A percentile compares a stretch with the other conserved stretches of the same genome.
Evolutionary conservation across 2,888 invertebrate species (phyloP).

Genomic region (Thysanoteuthis rhombus): DNA sequence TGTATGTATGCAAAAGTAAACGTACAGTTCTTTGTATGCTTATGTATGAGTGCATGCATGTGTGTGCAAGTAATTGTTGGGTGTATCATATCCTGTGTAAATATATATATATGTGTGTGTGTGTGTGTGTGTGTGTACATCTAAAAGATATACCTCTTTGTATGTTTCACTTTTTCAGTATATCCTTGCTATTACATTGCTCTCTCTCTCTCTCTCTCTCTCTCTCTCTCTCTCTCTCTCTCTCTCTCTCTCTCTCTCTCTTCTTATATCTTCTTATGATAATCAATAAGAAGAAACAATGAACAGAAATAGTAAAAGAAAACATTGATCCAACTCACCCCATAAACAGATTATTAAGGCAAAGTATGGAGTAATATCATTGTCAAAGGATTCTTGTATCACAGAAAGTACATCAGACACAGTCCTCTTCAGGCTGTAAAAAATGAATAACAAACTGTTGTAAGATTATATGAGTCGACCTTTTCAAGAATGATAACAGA

Average conservation of each 20-base stretch:
- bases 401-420: conserved; percentile 55
- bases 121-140: too few species aligned
- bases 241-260: background rate
- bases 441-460: background rate
- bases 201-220: background rate
- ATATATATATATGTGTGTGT: too few species aligned
- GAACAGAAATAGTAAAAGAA: background rate
- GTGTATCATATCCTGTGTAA: too few species aligned
- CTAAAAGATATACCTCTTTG: too few species aligned
- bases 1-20: background rate
- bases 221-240: background rate
- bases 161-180: too few species aligned
- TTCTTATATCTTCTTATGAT: too few species aligned
- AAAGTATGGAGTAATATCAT: conserved; percentile 68
- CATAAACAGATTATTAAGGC: conserved; percentile 69
- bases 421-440: conserved; percentile 45
- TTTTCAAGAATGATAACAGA: background rate
- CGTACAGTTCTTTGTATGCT: background rate
- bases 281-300: background rate
- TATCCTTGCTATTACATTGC: background rate
- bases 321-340: conserved; percentile 62
- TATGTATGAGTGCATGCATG: too few species aligned
- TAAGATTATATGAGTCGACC: too few species aligned
- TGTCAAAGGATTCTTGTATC: conserved; percentile 69
- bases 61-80: too few species aligned